A percentile compares a stretch with the other conserved stretches of the same genome.
phyloP scores from a whole-genome alignment of 2,888 invertebrate genomes.

The Yponomeuta cagnagella region DNA sequence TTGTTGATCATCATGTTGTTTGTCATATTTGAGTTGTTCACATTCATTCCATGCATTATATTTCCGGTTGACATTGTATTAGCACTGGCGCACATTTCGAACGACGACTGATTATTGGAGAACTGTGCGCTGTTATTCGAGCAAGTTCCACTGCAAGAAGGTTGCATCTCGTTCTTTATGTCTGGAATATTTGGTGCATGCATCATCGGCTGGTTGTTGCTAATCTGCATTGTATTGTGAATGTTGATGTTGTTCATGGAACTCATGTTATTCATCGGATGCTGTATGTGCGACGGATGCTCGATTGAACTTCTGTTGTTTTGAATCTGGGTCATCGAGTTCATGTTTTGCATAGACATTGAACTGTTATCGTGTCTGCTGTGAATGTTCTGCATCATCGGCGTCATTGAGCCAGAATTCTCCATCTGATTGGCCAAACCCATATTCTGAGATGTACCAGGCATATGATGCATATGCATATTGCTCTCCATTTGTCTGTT shows the following conservation, averaged over 20 bases:
- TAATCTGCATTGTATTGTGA: conserved; percentile 43
- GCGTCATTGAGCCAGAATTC: conserved; percentile 41
- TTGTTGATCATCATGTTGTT: conserved; percentile 63
- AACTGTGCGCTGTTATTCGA: conserved; percentile 55
- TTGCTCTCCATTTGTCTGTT: conserved; percentile 58
- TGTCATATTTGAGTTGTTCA: conserved; percentile 51
- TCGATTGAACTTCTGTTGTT: conserved; percentile 60
- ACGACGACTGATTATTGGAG: conserved; percentile 50
- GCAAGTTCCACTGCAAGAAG: conserved; percentile 61
- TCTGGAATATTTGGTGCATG: conserved; percentile 65
- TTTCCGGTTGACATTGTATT: conserved; percentile 51
- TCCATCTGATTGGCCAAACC: conserved; percentile 58
- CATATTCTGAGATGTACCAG: conserved; percentile 49
- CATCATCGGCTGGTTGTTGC: conserved; percentile 34
- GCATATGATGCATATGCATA: conserved; percentile 68
- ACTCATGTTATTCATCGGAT: conserved; percentile 57
- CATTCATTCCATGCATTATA: conserved; percentile 59
- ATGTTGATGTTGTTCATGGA: conserved; percentile 61
- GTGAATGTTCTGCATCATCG: conserved; percentile 59
- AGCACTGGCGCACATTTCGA: conserved; percentile 51
- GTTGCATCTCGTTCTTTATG: conserved; percentile 65
- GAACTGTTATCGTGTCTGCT: conserved; percentile 58
- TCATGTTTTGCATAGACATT: conserved; percentile 60
- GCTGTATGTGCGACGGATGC: conserved; percentile 62
- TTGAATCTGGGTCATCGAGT: conserved; percentile 60